phyloP scores from a whole-genome alignment of 2,888 invertebrate species.

The Leucania comma region DNA sequence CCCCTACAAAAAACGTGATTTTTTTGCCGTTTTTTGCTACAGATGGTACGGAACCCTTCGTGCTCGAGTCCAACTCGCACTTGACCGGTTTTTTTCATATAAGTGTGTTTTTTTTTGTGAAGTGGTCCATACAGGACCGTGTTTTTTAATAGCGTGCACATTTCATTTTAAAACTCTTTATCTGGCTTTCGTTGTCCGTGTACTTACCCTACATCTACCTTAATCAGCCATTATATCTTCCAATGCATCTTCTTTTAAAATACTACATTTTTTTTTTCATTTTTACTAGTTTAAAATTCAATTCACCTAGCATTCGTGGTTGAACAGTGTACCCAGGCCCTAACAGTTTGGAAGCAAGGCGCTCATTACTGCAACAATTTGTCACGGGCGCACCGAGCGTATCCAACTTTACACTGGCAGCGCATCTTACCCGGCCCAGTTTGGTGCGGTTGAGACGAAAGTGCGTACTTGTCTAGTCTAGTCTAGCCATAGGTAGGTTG shows the following conservation, averaged over 20 bases:
- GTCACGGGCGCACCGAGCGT: conserved; percentile 73
- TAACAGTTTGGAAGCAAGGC: conserved; percentile 62
- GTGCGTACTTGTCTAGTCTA: conserved; percentile 54
- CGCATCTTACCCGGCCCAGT: conserved; percentile 56
- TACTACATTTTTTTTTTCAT: not conserved
- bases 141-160: no score
- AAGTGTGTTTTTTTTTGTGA: no score
- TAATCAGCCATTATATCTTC: not conserved
- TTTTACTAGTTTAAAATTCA: not conserved
- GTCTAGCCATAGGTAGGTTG: not conserved
- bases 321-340: conserved; percentile 33
- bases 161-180: no score
- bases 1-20: no score
- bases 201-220: no score
- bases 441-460: conserved; percentile 52
- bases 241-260: not conserved
- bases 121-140: no score
- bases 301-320: not conserved
- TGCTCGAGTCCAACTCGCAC: no score
- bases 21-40: no score
- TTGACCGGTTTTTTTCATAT: no score
- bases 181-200: no score
- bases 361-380: conserved; percentile 81
- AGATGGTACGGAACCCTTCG: no score
- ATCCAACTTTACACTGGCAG: conserved; percentile 68